Base-by-base conservation (phyloP, 1,140 invertebrate species). In the Drosophila littoralis region DNA sequence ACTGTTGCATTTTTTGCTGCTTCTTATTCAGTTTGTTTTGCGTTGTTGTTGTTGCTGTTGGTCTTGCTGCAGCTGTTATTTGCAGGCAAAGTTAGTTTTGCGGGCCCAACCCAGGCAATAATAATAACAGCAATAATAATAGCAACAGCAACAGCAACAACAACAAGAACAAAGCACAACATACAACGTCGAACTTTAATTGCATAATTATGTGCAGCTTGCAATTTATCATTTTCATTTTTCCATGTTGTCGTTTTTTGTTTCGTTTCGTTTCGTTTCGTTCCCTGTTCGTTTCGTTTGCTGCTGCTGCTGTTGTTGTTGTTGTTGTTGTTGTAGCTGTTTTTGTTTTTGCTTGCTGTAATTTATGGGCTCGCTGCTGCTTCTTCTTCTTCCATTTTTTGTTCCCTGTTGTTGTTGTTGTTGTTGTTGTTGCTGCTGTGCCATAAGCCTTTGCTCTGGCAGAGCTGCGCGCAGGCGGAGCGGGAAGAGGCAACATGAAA, bases 181-280 rank as follows among this genome's bases (percentile, higher is more conserved):
- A 66, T 50, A 81, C 79, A 89, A 91, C 88, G 89, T 90, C 83
- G 78, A 91, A 91, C 83, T 91, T 91, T 91, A 91, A 91, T 91
- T 91, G 90, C 90, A 91, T 91, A 91, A 91, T 91, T 91, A 91
- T 91, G 86, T 89, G 86, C 85, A 91, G 88, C 86, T 91, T 79
- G 90, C 90, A 91, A 91, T 91, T 91, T 91, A 91, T 91, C 90
- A 91, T 91, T 91, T 91, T 89, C 90, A 90, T 85, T 91, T 91
- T 91, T 91, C 81, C 75, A 81, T 90, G 79, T 91, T 80, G 73
- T 75, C 79, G 67, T 60, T 73, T 70, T 72, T 70, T 48, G 52
- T 75, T 83, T 43, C 38, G 32, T 73, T 68, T 33, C 28, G 43
- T 70, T 45, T 73, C 15, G 36, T 72, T 55, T 28, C 32, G 32